Evolutionary conservation across 2,797 vertebrate genomes (phyloP).

Genomic region (Micropoecilia bifurca): DNA sequence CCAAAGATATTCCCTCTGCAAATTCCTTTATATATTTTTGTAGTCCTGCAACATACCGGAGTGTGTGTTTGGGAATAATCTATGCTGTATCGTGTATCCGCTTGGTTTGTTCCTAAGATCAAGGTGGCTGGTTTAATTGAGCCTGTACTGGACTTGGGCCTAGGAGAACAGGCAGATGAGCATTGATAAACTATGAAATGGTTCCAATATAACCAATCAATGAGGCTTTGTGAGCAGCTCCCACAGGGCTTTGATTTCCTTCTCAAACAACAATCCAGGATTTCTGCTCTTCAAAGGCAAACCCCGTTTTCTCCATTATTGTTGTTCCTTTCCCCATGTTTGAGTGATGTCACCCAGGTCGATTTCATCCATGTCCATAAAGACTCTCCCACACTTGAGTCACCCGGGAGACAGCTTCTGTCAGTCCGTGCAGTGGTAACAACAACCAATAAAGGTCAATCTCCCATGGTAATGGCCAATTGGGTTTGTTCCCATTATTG

Average conservation of each 20-base stretch:
- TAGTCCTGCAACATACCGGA: slow-evolving; percentile 18
- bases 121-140: slow-evolving; percentile 81
- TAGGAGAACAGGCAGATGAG: slow-evolving; percentile 71
- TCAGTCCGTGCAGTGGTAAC: slow-evolving; percentile 70
- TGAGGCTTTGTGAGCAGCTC: slow-evolving; percentile 77
- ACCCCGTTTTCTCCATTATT: slow-evolving; percentile 74
- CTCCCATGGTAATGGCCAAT: slow-evolving; percentile 77
- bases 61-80: slow-evolving; percentile 60
- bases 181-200: slow-evolving; percentile 84
- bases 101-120: slow-evolving; percentile 71
- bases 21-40: background rate
- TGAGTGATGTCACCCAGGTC: slow-evolving; percentile 77
- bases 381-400: slow-evolving; percentile 78
- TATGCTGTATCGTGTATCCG: slow-evolving; percentile 51
- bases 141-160: slow-evolving; percentile 64
- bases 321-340: slow-evolving; percentile 67
- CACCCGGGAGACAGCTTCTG: slow-evolving; percentile 69
- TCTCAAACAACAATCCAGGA: slow-evolving; percentile 79
- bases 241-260: slow-evolving; percentile 77
- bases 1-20: background rate
- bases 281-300: slow-evolving; percentile 78
- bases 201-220: slow-evolving; percentile 79
- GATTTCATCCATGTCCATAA: slow-evolving; percentile 77
- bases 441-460: slow-evolving; percentile 80
- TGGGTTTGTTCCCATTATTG: slow-evolving; percentile 79